A percentile compares a stretch with the other conserved stretches of the same genome.
Evolutionary conservation across 2,113 vertebrate genomes (phyloP).

Genomic region (Anthoscopus minutus): DNA sequence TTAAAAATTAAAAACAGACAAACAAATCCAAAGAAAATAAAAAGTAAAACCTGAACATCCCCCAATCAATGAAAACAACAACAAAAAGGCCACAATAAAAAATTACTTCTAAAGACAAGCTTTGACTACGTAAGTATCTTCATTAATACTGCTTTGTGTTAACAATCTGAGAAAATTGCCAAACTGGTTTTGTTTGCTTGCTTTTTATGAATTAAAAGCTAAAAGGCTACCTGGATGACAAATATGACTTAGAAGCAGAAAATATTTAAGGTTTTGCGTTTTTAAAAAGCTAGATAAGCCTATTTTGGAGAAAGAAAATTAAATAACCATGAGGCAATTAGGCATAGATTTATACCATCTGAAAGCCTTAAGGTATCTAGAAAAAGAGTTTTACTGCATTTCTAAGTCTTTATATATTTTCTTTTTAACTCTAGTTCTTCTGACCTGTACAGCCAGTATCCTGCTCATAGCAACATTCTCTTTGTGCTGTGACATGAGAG

Average conservation of each 20-base stretch:
- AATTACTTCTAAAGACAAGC: accelerated
- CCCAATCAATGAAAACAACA: background rate
- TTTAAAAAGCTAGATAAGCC: background rate
- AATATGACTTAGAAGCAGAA: background rate
- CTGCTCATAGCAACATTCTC: background rate
- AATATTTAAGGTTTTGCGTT: background rate
- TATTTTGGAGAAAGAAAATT: background rate
- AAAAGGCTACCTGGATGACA: background rate
- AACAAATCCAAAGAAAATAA: too few species aligned
- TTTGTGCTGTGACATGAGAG: background rate
- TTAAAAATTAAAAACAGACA: background rate
- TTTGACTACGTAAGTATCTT: background rate
- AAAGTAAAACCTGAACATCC: background rate
- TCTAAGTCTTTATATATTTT: background rate
- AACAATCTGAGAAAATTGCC: background rate
- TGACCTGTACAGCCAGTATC: background rate
- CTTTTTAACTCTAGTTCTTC: background rate
- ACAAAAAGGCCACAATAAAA: background rate
- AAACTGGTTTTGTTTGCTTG: background rate
- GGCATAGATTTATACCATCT: background rate
- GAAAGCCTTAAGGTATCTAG: background rate
- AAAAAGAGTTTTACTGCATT: background rate
- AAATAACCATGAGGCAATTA: background rate
- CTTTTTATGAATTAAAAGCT: background rate
- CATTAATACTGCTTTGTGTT: background rate